phyloP scores from a whole-genome alignment of 2,888 invertebrate species.

The Melitaea athalia region DNA sequence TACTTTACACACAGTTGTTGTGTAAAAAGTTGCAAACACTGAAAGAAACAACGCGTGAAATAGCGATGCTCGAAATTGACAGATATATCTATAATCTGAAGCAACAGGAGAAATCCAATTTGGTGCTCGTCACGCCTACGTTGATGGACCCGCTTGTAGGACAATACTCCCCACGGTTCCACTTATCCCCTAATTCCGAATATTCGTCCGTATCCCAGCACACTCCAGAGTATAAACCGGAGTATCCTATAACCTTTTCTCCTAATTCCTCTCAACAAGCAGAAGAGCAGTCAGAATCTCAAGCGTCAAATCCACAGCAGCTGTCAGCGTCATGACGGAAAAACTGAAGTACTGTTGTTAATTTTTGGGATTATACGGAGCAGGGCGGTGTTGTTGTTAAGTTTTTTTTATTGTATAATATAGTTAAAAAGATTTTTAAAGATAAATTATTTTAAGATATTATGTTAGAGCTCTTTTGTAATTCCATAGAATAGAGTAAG shows the following conservation, averaged over 20 bases:
- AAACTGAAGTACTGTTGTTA: not conserved
- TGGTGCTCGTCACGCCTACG: not conserved
- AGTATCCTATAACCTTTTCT: not conserved
- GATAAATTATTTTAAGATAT: no score
- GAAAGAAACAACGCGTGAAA: constrained; percentile 1
- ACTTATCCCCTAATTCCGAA: not conserved
- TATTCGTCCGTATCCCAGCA: constrained; percentile 5
- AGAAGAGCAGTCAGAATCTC: not conserved
- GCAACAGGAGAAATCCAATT: constrained; percentile 6
- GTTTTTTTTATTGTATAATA: no score
- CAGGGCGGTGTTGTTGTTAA: no score
- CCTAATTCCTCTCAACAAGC: not conserved
- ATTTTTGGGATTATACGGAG: no score
- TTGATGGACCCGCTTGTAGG: not conserved
- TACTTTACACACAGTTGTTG: not conserved
- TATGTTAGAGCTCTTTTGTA: no score
- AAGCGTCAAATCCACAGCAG: not conserved
- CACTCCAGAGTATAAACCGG: not conserved
- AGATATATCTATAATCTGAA: constrained; percentile 10
- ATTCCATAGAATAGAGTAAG: no score
- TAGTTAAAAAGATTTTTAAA: not conserved
- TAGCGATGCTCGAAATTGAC: constrained; percentile 3
- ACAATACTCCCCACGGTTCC: not conserved
- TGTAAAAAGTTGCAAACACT: constrained; percentile 5
- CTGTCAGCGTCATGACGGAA: not conserved